Conservation (phyloP, 2,797 vertebrate genomes). For the Sus cebifrons region DNA sequence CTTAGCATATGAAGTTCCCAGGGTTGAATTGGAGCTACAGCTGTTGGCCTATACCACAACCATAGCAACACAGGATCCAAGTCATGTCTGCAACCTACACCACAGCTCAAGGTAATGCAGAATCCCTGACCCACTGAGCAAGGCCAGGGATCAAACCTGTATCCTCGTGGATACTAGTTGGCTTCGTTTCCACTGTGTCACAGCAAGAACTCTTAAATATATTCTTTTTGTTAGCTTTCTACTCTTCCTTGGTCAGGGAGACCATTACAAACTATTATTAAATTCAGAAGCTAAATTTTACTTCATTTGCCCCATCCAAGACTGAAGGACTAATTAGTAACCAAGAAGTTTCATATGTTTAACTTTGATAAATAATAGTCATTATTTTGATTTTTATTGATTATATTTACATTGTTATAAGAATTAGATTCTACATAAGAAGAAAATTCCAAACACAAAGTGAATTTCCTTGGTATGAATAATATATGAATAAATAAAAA, state of each 20-base stretch:
- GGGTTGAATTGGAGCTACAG: too few relatives aligned
- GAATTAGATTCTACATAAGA: background rate
- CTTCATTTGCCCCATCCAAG: background rate
- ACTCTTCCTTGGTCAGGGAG: background rate
- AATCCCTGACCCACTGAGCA: too few relatives aligned
- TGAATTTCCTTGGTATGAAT: background rate
- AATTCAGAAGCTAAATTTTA: background rate
- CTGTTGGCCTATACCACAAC: too few relatives aligned
- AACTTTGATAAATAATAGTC: background rate
- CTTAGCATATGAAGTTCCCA: too few relatives aligned
- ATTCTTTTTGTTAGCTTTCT: background rate
- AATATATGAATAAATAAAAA: constrained; percentile 14
- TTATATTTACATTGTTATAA: constrained; percentile 5
- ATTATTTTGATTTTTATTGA: constrained; percentile 19
- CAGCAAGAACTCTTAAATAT: background rate
- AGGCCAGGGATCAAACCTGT: too few relatives aligned
- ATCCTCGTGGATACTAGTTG: too few relatives aligned
- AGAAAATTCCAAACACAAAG: background rate
- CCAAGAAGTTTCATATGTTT: background rate
- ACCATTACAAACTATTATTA: background rate
- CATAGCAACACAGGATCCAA: too few relatives aligned
- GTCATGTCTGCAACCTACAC: too few relatives aligned
- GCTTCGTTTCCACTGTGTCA: too few relatives aligned
- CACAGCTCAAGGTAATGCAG: too few relatives aligned
- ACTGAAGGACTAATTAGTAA: background rate